phyloP scores from a whole-genome alignment of 2,888 invertebrate species.

The Eupithecia tripunctaria region DNA sequence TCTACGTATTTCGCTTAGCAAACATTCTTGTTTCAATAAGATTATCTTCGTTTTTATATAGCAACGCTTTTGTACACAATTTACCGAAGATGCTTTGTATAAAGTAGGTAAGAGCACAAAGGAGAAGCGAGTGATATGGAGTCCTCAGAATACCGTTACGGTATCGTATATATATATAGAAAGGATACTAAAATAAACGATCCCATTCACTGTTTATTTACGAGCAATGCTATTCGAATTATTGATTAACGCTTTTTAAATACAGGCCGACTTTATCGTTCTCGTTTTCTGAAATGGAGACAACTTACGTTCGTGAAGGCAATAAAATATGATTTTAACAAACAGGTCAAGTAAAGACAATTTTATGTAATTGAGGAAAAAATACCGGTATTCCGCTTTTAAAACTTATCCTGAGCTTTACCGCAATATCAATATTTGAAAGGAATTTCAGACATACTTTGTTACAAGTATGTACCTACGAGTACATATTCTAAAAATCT shows the following conservation, averaged over 20 bases:
- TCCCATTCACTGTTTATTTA: slow-evolving; percentile 33
- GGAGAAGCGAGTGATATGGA: slow-evolving; percentile 39
- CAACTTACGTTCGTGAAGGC: slow-evolving; percentile 18
- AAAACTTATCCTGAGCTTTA: not conserved
- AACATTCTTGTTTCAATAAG: slow-evolving; percentile 51
- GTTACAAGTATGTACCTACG: too few species aligned
- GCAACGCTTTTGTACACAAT: slow-evolving; percentile 49
- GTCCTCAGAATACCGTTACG: slow-evolving; percentile 31
- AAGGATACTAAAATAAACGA: slow-evolving; percentile 36
- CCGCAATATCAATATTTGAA: not conserved
- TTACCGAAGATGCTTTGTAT: slow-evolving; percentile 46
- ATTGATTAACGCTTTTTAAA: slow-evolving; percentile 36
- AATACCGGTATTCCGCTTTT: not conserved
- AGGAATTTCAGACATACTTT: not conserved
- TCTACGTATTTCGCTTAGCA: slow-evolving; percentile 41
- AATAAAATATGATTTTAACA: slow-evolving; percentile 11
- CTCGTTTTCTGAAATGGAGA: slow-evolving; percentile 23
- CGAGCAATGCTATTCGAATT: slow-evolving; percentile 30
- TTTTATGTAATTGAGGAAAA: not conserved
- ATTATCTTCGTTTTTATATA: slow-evolving; percentile 52
- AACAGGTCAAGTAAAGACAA: not conserved
- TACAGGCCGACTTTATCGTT: slow-evolving; percentile 25
- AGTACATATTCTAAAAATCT: not conserved
- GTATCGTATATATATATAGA: too few species aligned
- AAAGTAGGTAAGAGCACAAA: slow-evolving; percentile 45